These are phyloP conservation scores for Dasysyrphus albostriatus DNA, from an alignment of 2,888 invertebrate genomes.

Conservation along the genomic window DNA sequence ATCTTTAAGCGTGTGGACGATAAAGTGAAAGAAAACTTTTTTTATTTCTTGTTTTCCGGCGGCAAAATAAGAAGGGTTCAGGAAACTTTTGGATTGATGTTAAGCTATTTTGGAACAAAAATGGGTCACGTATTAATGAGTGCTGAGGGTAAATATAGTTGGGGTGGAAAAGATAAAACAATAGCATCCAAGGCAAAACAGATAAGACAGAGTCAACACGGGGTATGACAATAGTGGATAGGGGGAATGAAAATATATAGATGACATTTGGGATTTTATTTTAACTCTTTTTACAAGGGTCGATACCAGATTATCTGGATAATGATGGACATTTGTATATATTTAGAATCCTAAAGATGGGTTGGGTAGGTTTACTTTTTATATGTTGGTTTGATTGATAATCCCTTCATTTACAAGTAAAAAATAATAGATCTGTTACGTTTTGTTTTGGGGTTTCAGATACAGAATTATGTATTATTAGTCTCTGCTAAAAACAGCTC, in stretches of 20 bases:
- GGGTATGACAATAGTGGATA: neutral
- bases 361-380: neutral
- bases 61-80: conserved; percentile 35
- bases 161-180: conserved; percentile 14
- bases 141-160: conserved; percentile 27
- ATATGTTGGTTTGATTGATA: conserved; percentile 14
- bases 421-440: neutral
- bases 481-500: neutral
- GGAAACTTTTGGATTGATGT: conserved; percentile 41
- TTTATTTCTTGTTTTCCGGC: neutral
- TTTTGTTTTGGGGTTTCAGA: neutral
- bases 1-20: neutral
- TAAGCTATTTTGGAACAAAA: conserved; percentile 32
- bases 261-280: conserved; percentile 27
- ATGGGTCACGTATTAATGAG: conserved; percentile 45
- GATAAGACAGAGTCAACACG: neutral
- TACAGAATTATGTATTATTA: neutral
- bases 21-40: conserved; percentile 6
- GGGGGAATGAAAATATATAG: conserved; percentile 1
- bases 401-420: neutral
- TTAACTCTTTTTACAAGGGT: conserved; percentile 33
- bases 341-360: neutral
- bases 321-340: conserved; percentile 17
- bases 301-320: conserved; percentile 22
- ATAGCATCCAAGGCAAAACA: neutral